These are phyloP conservation scores for Pygmarrhopalites habei DNA, from an alignment of 1,140 invertebrate species.

Conservation along the genomic window DNA sequence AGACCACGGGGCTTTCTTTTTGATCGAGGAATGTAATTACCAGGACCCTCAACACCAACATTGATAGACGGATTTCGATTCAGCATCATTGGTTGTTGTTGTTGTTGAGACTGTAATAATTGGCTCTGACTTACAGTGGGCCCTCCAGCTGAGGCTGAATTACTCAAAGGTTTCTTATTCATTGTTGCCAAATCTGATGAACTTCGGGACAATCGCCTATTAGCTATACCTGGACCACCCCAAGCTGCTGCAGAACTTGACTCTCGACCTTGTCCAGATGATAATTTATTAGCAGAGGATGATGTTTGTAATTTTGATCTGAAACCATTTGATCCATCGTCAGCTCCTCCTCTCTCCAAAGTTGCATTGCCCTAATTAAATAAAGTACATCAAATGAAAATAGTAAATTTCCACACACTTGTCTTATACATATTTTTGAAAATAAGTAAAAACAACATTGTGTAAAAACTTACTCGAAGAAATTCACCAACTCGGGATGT, in stretches of 20 bases:
- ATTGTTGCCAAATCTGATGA: slow-evolving; percentile 17
- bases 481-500: slow-evolving; percentile 26
- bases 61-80: too few species aligned
- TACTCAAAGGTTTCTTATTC: background rate
- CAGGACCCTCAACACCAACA: slow-evolving; percentile 1
- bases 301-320: background rate
- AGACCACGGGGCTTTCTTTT: slow-evolving; percentile 12
- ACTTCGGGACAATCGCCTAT: slow-evolving; percentile 23
- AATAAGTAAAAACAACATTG: background rate
- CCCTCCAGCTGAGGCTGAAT: background rate
- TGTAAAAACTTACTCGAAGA: slow-evolving; percentile 28
- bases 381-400: too few species aligned
- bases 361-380: too few species aligned
- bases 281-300: background rate
- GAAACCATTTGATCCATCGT: background rate
- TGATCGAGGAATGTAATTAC: slow-evolving; percentile 5
- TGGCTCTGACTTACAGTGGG: too few species aligned
- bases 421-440: too few species aligned
- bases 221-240: background rate
- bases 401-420: too few species aligned
- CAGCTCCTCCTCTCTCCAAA: background rate
- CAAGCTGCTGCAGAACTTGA: background rate
- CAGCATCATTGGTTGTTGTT: background rate
- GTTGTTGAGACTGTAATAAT: background rate
- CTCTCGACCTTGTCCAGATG: background rate